Evolutionary conservation across 1,140 invertebrate genomes (phyloP), one percentile per base, ranked within the genome.

Genomic region (Cyclina sinensis): DNA sequence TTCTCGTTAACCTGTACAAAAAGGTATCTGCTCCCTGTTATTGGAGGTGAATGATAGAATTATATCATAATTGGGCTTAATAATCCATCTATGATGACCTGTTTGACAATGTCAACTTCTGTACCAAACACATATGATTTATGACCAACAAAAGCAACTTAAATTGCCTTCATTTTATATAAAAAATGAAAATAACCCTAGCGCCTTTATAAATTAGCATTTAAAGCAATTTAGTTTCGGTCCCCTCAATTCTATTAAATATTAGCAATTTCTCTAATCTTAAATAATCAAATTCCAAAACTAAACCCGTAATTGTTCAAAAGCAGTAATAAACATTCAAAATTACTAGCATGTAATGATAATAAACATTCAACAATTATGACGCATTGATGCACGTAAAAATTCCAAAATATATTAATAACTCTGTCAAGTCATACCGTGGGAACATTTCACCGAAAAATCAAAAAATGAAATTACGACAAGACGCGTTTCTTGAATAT

Each of bases 401-500:
- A 84, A 84, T 70, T 54, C 43, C 48, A 73, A 73, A 84, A 84
- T 54, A 73, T 84, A 84, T 84, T 73, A 84, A 84, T 84, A 84
- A 84, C 65, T 7, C 48, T 84, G 82, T 84, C 82, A 84, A 78
- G 46, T 43, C 32, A 73, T 48, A 84, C 82, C 82, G 82, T 84
- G 82, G 82, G 82, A 84, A 84, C 37, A 24, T 84, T 84, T 84
- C 82, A 51, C 35, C 54, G 37, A 48, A 84, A 46, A 73, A 73
- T 54, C 27, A 84, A 84, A 84, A 84, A 73, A 48, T 83, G 65
- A 73, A 74, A 37, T 84, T 37, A 84, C 35, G 68, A 70, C 48
- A 35, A 84, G 82, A 84, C 48, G 46, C 30, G 27, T 78, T 78
- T 78, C 74, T 78, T 78, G 74, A 43, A 78, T 78, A 78, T 74